Base-by-base conservation (phyloP, 2,888 invertebrate species). In the Cistogaster globosa region DNA sequence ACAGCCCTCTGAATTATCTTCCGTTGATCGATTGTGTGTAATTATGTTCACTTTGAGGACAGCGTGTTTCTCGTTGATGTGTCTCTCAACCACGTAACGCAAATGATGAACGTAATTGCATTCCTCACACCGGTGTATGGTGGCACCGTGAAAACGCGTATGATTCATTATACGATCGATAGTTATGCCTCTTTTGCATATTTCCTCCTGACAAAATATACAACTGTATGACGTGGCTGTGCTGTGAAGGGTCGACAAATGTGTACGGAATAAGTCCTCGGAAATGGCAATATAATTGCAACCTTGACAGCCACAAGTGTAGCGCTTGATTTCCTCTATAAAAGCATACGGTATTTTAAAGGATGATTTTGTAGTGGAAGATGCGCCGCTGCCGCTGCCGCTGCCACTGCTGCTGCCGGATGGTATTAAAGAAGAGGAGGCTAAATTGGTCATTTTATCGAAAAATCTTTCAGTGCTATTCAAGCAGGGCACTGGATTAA, bases 391-490 rank as follows among this genome's bases (percentile, higher is more conserved):
- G 32, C 32, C 32, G 32, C 32, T 32, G 6, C 32, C 6, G 32
- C 32, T 26, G 26, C 26, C n/a, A n/a, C n/a, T 26, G 26, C 26
- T 32, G 9, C 51, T 11, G 87, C 18, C 20, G 91, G 77, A 69
- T 5, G 76, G 87, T 38, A 87, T 86, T 79, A 88, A 86, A 14
- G 95, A 96, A 87, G 95, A 96, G n/a, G 95, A 95, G 0, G 97
- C 97, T 20, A 97, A 93, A 90, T 97, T 97, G 0, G 95, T 94
- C 97, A 97, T 97, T 90, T 95, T 96, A 90, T 97, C 97, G 89
- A 97, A 97, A 94, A 97, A 96, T 87, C 94, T 95, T 89, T 97
- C 96, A 87, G 95, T 95, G 55, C 95, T 95, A 87, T 96, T 96
- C 51, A 97, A 93, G 90, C 96, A 96, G 0, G 96, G 96, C 8